Base-by-base conservation (phyloP, 2,797 vertebrate genomes). In the Haliaeetus albicilla region DNA sequence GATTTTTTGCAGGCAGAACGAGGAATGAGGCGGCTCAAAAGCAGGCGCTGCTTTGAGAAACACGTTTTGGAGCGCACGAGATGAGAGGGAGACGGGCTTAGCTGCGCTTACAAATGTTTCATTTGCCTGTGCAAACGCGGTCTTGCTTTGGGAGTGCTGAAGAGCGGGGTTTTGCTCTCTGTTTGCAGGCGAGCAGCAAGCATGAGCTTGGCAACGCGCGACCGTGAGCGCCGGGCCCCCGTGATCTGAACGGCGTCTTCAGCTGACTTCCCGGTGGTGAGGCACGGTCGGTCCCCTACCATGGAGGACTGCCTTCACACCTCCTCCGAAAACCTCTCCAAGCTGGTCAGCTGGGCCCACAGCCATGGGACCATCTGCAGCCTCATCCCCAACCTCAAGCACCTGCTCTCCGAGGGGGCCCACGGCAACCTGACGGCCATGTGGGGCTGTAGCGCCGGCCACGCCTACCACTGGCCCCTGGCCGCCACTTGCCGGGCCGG, bases 341-440 rank as follows among this genome's bases (percentile, higher is more conserved):
- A 99, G 95, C 97, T 99, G 89, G 98, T 99, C 93, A 99, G 98
- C 97, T 99, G 99, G 99, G 99, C 99, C 68, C 99, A 99, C 97
- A 99, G 99, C 96, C 99, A 99, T 35, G 99, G 99, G 37, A 99
- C 99, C 44, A 99, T 99, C 96, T 99, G 99, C 98, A 98, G 97
- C 96, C 98, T 99, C 95, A 99, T 99, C 96, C 99, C 99, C 82
- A 98, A 98, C 96, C 98, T 99, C 74, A 99, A 99, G 96, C 98
- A 98, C 87, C 94, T 99, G 89, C 98, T 99, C 23, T 98, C 98
- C 0, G 98, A 98, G 95, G 98, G 98, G 54, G 97, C 98, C 84
- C 98, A 99, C 2, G 98, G 98, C 82, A 98, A 98, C 95, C 96
- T 98, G 84, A 99, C 98, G 0, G 99, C 98, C 18, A 98, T 99